A percentile compares a stretch with the other conserved stretches of the same genome.
phyloP scores from a whole-genome alignment of 2,888 invertebrate genomes.

The Plemyria rubiginata region DNA sequence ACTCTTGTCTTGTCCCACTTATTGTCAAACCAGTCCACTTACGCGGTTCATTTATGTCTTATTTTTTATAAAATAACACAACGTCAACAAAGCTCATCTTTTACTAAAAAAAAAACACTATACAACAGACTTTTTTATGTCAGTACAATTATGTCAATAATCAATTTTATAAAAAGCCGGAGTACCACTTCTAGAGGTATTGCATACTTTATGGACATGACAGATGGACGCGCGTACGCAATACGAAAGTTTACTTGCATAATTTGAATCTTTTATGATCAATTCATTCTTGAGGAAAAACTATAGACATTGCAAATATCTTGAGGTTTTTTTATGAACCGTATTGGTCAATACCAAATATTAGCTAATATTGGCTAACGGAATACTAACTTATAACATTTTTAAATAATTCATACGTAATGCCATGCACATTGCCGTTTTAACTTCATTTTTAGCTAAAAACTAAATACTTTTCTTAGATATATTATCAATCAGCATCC shows the following conservation, averaged over 20 bases:
- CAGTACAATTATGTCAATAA: background rate
- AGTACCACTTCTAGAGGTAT: conserved; percentile 4
- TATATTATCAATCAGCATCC: too few relatives aligned
- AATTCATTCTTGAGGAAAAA: conserved; percentile 13
- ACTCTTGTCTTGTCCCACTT: too few relatives aligned
- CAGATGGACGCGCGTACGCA: conserved; percentile 7
- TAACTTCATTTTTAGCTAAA: too few relatives aligned
- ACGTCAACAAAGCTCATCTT: too few relatives aligned
- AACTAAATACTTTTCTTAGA: too few relatives aligned
- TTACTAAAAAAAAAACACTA: too few relatives aligned
- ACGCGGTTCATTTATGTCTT: too few relatives aligned
- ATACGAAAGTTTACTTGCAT: conserved; percentile 17
- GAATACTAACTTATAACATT: background rate
- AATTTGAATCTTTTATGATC: conserved; percentile 9
- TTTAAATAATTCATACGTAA: too few relatives aligned
- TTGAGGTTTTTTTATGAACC: conserved; percentile 21
- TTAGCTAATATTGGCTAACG: background rate
- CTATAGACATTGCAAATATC: conserved; percentile 5
- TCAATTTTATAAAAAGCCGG: background rate
- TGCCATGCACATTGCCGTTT: too few relatives aligned
- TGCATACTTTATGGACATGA: conserved; percentile 4
- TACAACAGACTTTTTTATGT: too few relatives aligned
- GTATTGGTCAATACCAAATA: background rate
- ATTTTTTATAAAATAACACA: too few relatives aligned
- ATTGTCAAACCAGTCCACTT: too few relatives aligned